Evolutionary conservation across 2,797 vertebrate species (phyloP).

Genomic region (Tapera naevia): DNA sequence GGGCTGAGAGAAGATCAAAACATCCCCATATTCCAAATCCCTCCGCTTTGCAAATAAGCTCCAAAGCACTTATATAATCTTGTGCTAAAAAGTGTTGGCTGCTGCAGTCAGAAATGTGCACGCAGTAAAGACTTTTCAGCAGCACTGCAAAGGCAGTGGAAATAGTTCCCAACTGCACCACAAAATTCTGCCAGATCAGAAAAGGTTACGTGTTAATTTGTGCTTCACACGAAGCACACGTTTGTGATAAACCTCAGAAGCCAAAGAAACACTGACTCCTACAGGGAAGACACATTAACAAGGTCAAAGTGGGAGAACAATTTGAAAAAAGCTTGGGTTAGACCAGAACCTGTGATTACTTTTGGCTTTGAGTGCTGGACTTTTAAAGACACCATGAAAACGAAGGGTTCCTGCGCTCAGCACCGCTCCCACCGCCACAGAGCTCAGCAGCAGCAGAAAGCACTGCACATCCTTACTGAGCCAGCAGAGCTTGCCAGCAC

Average conservation of each 20-base stretch:
- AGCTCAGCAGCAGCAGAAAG: not conserved
- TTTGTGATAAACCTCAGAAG: not conserved
- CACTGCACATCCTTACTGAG: not conserved
- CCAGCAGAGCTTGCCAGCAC: not conserved
- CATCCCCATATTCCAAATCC: not conserved
- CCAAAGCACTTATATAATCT: constrained; percentile 44
- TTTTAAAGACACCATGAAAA: not conserved
- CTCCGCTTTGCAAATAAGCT: not conserved
- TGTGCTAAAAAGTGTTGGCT: constrained; percentile 54
- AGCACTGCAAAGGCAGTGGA: not conserved
- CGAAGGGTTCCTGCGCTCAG: not conserved
- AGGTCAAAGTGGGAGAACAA: not conserved
- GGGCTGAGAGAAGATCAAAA: not conserved
- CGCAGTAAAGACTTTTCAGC: not conserved
- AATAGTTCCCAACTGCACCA: constrained; percentile 23
- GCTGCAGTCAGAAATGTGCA: constrained; percentile 14
- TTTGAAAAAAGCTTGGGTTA: not conserved
- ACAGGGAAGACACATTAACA: not conserved
- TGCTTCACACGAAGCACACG: not conserved
- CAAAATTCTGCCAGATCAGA: not conserved
- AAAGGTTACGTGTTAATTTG: not conserved
- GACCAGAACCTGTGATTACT: not conserved
- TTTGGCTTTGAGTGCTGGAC: not conserved
- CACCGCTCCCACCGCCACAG: fast-evolving
- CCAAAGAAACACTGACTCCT: not conserved